Conservation (phyloP, 2,888 invertebrate species). For the Anaspis maculata region DNA sequence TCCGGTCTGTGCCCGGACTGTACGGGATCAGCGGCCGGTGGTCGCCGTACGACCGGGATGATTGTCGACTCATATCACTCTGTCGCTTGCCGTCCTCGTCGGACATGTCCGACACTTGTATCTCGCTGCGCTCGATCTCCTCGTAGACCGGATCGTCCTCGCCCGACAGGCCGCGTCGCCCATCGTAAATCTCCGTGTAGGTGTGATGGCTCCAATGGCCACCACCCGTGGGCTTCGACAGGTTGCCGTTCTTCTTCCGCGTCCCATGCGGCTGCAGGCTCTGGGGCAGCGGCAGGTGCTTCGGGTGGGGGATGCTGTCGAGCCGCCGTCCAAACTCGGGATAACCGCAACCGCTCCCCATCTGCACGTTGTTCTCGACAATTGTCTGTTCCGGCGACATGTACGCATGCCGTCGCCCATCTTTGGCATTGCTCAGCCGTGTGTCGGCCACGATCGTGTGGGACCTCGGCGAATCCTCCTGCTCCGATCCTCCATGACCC, state of each 20-base stretch:
- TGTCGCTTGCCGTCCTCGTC: slow-evolving; percentile 70
- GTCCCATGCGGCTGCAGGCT: slow-evolving; percentile 30
- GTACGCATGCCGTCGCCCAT: slow-evolving; percentile 45
- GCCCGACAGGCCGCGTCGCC: slow-evolving; percentile 48
- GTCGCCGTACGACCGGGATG: slow-evolving; percentile 71
- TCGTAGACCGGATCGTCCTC: slow-evolving; percentile 77
- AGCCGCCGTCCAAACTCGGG: slow-evolving; percentile 31
- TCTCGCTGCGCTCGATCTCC: slow-evolving; percentile 66
- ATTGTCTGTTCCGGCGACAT: slow-evolving; percentile 37
- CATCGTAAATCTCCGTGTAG: slow-evolving; percentile 65
- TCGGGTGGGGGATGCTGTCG: slow-evolving; percentile 30
- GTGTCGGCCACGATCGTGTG: slow-evolving; percentile 46
- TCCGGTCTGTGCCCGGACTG: slow-evolving; percentile 58
- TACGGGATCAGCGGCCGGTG: slow-evolving; percentile 74
- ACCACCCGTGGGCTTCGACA: slow-evolving; percentile 46
- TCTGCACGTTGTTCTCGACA: slow-evolving; percentile 26
- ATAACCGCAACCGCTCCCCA: slow-evolving; percentile 26
- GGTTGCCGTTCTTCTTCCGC: slow-evolving; percentile 34
- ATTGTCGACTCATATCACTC: slow-evolving; percentile 61
- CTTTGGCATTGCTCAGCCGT: slow-evolving; percentile 49
- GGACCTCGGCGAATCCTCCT: slow-evolving; percentile 60
- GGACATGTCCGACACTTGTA: slow-evolving; percentile 67
- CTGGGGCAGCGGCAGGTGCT: slow-evolving; percentile 31
- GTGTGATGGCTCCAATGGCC: slow-evolving; percentile 68
- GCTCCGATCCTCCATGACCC: slow-evolving; percentile 55